Evolutionary conservation across 2,888 invertebrate species (phyloP), one percentile per base, ranked within the genome.

Genomic region (Protonemura montana): DNA sequence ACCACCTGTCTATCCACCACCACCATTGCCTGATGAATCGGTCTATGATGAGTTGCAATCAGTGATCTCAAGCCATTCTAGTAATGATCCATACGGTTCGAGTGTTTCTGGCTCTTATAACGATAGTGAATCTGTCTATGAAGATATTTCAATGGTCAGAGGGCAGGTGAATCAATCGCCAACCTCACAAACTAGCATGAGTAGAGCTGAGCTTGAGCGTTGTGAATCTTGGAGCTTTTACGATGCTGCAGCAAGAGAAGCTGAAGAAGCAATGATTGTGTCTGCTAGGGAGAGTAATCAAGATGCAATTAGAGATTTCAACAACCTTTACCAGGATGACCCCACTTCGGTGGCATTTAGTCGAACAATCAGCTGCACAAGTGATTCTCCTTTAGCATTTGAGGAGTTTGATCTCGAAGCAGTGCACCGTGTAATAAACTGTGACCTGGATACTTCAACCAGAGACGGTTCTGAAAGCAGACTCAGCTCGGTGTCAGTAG

Each of bases 1-100:
- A 76, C 94, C 94, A 25, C 93, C 94, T n/a, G 89, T 91, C 35
- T 93, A 93, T 89, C 94, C 94, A 80, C 94, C 94, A 85, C 94
- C 94, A n/a, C 93, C 93, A 82, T 91, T 92, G 89, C 93, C 93
- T 41, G 92, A 93, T 88, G 93, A 93, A 89, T 91, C 92, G 42
- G 91, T 93, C 87, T 94, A 94, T 89, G 93, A 94, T 89, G 92
- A 93, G 87, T 91, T 93, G 41, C 92, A 92, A 85, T 92, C 92
- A 0, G 89, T 91, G 10, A 90, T 84, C 76, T 89, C 89, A 27
- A 88, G 88, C 82, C 87, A 87, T 76, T 88, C 89, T 41, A 88
- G 88, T 42, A 88, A 87, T 35, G 88, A 88, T 82, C 35, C 82
- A 87, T 86, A 80, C 82, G 77, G 29, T 83, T 84, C 81, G 7